Conservation (phyloP, 2,888 invertebrate species). For the Nomada lathburiana region DNA sequence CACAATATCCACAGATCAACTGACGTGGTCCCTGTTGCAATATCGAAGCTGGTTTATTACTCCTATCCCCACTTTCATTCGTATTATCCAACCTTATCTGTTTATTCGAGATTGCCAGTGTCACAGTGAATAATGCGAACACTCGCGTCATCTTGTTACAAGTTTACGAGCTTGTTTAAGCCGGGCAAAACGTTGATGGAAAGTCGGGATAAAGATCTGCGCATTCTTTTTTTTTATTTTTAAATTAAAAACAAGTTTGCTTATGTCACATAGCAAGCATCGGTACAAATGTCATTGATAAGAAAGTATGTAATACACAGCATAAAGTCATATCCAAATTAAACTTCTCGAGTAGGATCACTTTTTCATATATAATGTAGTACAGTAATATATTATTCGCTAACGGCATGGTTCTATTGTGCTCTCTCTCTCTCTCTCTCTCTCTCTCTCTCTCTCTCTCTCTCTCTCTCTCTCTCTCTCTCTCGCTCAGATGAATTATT, state of each 20-base stretch:
- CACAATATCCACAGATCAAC: conserved; percentile 24
- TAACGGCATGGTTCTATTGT: neutral
- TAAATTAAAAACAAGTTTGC: conserved; percentile 7
- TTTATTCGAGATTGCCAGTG: conserved; percentile 56
- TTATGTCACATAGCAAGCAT: neutral
- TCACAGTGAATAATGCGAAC: neutral
- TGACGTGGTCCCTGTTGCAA: conserved; percentile 10
- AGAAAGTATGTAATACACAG: neutral
- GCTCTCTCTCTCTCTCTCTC: no score
- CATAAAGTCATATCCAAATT: neutral
- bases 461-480: no score
- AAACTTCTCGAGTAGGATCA: neutral
- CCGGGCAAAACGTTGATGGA: neutral
- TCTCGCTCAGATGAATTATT: no score
- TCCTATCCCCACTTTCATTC: neutral
- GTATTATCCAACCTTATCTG: conserved; percentile 59
- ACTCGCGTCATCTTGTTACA: neutral
- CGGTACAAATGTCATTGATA: neutral
- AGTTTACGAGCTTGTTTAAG: neutral
- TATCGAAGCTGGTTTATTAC: conserved; percentile 15
- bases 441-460: no score
- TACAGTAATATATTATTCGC: conserved; percentile 1
- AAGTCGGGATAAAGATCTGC: neutral
- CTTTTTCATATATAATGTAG: no score
- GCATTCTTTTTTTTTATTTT: neutral